A percentile compares a stretch with the other conserved stretches of the same genome.
Evolutionary conservation across 2,888 invertebrate genomes (phyloP).

Genomic region (Nephrocerus scutellatus): DNA sequence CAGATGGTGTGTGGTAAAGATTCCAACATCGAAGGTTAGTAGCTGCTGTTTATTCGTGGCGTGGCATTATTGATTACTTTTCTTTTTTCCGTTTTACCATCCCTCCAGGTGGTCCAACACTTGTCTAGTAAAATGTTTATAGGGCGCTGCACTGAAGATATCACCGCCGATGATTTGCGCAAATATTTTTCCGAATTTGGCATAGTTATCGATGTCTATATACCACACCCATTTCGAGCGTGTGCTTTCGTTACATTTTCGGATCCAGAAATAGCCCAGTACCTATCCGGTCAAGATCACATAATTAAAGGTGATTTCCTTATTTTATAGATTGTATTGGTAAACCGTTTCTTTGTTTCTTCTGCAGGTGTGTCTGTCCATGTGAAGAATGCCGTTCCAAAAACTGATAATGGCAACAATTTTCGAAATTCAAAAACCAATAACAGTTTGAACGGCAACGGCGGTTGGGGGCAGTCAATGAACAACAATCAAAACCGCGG

Average conservation of each 20-base stretch:
- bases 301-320: slow-evolving; percentile 59
- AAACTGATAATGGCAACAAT: slow-evolving; percentile 50
- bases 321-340: background rate
- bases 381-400: slow-evolving; percentile 80
- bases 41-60: no score
- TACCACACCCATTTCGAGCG: slow-evolving; percentile 77
- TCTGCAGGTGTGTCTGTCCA: slow-evolving; percentile 75
- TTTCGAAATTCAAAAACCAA: slow-evolving; percentile 30
- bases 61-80: no score
- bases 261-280: slow-evolving; percentile 71
- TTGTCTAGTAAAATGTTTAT: slow-evolving; percentile 76
- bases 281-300: slow-evolving; percentile 72
- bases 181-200: slow-evolving; percentile 72
- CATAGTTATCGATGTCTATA: slow-evolving; percentile 80
- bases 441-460: no score
- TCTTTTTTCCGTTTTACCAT: no score
- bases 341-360: no score
- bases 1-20: slow-evolving; percentile 96
- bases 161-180: slow-evolving; percentile 68
- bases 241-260: slow-evolving; percentile 79
- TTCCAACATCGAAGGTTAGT: slow-evolving; percentile 95
- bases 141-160: slow-evolving; percentile 74
- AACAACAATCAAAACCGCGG: no score
- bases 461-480: no score
- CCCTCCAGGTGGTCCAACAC: slow-evolving; percentile 61